Percentiles rank a stretch among this genome's conserved stretches.
phyloP scores from a whole-genome alignment of 2,888 invertebrate genomes.

The Synanthedon myopaeformis region DNA sequence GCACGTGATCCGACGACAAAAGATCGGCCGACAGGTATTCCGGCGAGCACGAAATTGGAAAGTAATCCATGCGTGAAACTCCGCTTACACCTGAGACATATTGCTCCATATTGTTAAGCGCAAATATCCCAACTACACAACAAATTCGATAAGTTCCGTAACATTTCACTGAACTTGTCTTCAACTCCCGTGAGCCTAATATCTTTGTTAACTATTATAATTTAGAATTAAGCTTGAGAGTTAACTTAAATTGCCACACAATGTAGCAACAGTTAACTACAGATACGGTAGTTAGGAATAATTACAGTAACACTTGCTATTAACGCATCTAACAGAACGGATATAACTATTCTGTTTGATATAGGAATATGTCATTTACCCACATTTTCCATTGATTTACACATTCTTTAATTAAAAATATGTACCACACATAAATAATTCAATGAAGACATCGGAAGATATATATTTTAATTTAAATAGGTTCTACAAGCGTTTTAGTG shows the following conservation, averaged over 20 bases:
- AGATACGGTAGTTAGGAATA: too few species aligned
- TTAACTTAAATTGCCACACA: not conserved
- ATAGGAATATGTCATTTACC: too few species aligned
- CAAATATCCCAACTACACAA: not conserved
- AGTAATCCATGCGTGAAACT: slow-evolving; percentile 63
- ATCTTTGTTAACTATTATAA: not conserved
- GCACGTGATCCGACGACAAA: slow-evolving; percentile 60
- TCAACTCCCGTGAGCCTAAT: not conserved
- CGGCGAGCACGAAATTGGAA: slow-evolving; percentile 55
- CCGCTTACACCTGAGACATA: slow-evolving; percentile 19
- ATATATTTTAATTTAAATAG: too few species aligned
- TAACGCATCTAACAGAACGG: too few species aligned
- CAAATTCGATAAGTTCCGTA: not conserved
- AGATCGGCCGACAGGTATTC: slow-evolving; percentile 54
- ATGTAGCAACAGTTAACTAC: too few species aligned
- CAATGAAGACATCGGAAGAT: too few species aligned
- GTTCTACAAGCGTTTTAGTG: too few species aligned
- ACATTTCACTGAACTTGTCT: not conserved
- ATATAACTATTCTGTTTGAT: too few species aligned
- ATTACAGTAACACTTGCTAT: too few species aligned
- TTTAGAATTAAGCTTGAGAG: not conserved
- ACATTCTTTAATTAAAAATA: too few species aligned
- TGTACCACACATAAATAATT: too few species aligned
- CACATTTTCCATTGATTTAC: too few species aligned
- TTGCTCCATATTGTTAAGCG: not conserved